A percentile compares a stretch with the other conserved stretches of the same genome.
Conservation (phyloP, 2,797 vertebrate genomes). For the Cuculus canorus region DNA sequence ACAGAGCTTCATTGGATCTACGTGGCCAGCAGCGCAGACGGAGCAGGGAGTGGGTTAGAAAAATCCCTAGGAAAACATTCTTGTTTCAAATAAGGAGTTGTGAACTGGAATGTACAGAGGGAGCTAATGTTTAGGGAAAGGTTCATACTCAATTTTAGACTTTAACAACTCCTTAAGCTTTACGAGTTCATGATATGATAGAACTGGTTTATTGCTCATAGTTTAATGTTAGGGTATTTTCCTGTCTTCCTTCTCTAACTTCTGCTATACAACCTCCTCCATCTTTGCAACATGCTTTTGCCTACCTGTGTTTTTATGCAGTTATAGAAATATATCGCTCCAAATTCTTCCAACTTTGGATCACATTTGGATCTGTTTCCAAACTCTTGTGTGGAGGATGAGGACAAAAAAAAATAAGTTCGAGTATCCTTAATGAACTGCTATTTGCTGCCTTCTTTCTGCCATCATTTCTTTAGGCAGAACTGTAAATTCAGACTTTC, state of each 20-base stretch:
- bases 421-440: background rate
- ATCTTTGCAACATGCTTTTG: background rate
- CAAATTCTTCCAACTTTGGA: background rate
- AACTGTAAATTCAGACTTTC: background rate
- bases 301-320: background rate
- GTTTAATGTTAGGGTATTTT: background rate
- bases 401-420: background rate
- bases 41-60: accelerated
- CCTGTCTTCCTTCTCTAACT: background rate
- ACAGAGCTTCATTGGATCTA: background rate
- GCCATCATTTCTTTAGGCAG: too few species aligned
- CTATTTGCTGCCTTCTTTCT: background rate
- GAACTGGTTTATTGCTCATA: background rate
- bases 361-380: background rate
- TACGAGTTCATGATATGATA: background rate
- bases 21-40: background rate
- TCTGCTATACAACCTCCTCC: background rate
- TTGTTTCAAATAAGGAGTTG: background rate
- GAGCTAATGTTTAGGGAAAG: too few species aligned
- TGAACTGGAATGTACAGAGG: background rate
- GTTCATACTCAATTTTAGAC: background rate
- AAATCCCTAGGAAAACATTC: background rate
- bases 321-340: background rate
- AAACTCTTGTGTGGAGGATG: too few species aligned
- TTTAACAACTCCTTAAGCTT: too few species aligned